Conservation (phyloP, 2,797 vertebrate species). For the Sebastes diaconus region DNA sequence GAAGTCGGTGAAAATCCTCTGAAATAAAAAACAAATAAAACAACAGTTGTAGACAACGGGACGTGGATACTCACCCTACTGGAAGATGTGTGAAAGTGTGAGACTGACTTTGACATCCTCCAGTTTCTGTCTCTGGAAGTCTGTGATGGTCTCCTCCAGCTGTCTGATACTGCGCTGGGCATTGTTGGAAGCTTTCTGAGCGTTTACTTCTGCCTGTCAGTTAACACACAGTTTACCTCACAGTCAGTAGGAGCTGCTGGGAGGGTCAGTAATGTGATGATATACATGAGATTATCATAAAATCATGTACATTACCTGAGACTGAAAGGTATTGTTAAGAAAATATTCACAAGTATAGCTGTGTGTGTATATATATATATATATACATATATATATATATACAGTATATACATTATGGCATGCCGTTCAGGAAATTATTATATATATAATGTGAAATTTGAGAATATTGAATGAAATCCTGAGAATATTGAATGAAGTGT, state of each 20-base stretch:
- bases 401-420: too few relatives aligned
- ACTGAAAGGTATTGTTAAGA: slow-evolving; percentile 79
- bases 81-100: not conserved
- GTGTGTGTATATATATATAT: too few relatives aligned
- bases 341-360: slow-evolving; percentile 14
- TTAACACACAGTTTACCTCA: not conserved
- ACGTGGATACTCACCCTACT: not conserved
- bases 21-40: not conserved
- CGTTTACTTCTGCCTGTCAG: slow-evolving; percentile 81
- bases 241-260: not conserved
- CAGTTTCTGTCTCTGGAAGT: slow-evolving; percentile 86
- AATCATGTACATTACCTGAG: slow-evolving; percentile 77
- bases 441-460: too few relatives aligned
- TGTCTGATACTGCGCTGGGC: slow-evolving; percentile 77
- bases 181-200: slow-evolving; percentile 82
- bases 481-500: too few relatives aligned
- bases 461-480: too few relatives aligned
- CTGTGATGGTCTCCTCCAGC: slow-evolving; percentile 79
- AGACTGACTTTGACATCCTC: slow-evolving; percentile 83
- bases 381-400: too few relatives aligned
- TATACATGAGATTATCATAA: not conserved
- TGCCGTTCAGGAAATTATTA: too few relatives aligned
- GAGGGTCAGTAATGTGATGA: not conserved
- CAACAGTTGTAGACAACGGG: not conserved
- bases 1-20: slow-evolving; percentile 86